Percentiles rank a stretch among this genome's conserved stretches.
These are phyloP conservation scores for Varecia variegata DNA, from an alignment of 2,797 vertebrate species.

Conservation along the genomic window DNA sequence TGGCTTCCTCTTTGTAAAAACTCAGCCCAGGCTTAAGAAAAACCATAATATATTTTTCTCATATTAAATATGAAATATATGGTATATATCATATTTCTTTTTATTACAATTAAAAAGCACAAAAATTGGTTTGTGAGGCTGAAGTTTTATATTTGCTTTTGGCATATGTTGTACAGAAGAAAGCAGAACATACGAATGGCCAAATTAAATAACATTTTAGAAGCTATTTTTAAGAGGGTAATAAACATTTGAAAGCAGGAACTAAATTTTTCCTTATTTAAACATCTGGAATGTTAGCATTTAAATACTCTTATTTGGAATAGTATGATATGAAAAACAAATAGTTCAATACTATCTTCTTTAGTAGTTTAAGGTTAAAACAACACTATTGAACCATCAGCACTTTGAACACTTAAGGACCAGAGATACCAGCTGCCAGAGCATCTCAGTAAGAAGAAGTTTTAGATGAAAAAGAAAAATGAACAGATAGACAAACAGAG, in stretches of 20 bases:
- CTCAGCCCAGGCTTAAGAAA: neutral
- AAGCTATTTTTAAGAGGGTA: neutral
- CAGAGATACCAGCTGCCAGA: too few relatives aligned
- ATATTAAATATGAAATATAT: neutral
- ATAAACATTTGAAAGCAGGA: conserved; percentile 25
- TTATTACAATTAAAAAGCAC: neutral
- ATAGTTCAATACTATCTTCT: neutral
- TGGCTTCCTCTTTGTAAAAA: conserved; percentile 7
- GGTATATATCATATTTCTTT: neutral
- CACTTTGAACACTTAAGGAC: neutral
- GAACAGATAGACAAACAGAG: too few relatives aligned
- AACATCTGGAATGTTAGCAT: conserved; percentile 3
- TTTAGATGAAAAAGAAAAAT: too few relatives aligned
- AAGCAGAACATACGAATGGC: neutral
- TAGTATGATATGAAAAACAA: neutral
- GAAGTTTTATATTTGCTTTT: neutral
- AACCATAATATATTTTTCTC: neutral
- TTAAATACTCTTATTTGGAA: neutral
- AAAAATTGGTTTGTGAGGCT: neutral
- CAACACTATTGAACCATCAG: neutral
- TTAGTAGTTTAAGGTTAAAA: conserved; percentile 22
- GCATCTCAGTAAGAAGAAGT: too few relatives aligned
- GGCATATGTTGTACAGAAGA: neutral
- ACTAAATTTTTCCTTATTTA: neutral
- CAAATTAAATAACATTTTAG: neutral